A percentile compares a stretch with the other conserved stretches of the same genome.
phyloP scores from a whole-genome alignment of 2,113 vertebrate species.

The Dendropsophus ebraccatus region DNA sequence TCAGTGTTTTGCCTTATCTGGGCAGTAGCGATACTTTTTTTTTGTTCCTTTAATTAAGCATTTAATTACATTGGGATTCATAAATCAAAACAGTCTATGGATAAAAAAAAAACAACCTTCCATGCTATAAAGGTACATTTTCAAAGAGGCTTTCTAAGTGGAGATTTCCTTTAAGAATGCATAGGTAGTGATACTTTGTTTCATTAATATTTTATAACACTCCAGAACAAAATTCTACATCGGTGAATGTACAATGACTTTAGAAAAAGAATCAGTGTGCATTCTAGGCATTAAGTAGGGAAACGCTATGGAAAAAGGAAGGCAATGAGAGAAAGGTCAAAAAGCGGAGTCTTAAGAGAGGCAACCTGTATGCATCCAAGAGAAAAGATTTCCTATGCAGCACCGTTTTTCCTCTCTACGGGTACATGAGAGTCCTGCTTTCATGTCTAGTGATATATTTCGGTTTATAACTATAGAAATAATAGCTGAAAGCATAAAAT shows the following conservation, averaged over 20 bases:
- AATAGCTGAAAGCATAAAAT: background rate
- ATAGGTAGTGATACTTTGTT: background rate
- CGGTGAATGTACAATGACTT: background rate
- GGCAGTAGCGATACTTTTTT: background rate
- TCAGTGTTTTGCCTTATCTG: too few relatives aligned
- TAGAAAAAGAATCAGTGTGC: background rate
- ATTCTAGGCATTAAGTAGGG: background rate
- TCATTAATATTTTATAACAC: background rate
- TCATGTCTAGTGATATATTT: background rate
- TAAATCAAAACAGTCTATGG: background rate
- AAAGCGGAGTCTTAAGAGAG: background rate
- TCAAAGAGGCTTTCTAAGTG: background rate
- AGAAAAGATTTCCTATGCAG: conserved; percentile 7
- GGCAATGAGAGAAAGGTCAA: conserved; percentile 14
- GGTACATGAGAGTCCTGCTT: background rate
- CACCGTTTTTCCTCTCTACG: background rate
- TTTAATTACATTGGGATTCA: background rate
- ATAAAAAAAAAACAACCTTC: background rate
- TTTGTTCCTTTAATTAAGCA: background rate
- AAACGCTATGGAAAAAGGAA: background rate
- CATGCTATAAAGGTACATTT: background rate
- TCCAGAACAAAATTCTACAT: background rate
- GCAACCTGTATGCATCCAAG: background rate
- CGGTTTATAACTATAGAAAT: background rate
- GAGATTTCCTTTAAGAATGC: background rate